Conservation (phyloP, 2,113 vertebrate species). For the Gorsachius goisagi region DNA sequence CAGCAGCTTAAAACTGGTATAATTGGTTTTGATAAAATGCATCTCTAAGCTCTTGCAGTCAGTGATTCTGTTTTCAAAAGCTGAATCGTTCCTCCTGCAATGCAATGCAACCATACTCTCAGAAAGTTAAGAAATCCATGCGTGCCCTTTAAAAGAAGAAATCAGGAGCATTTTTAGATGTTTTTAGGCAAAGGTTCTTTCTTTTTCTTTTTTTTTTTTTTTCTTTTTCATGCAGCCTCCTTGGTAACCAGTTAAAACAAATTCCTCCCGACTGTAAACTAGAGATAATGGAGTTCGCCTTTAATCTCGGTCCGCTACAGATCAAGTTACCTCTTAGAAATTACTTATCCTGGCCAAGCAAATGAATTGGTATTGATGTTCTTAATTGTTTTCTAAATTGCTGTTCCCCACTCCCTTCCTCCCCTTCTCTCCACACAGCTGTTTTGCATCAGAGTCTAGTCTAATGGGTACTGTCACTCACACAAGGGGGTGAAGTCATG, state of each 20-base stretch:
- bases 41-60: background rate
- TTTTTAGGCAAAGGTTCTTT: conserved; percentile 27
- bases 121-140: background rate
- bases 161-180: background rate
- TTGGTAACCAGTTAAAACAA: conserved; percentile 57
- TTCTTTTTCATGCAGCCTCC: background rate
- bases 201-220: background rate
- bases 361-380: conserved; percentile 81
- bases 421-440: conserved; percentile 69
- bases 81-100: background rate
- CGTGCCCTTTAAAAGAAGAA: background rate
- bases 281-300: conserved; percentile 64
- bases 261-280: conserved; percentile 58
- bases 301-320: conserved; percentile 60
- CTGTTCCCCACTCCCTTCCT: conserved; percentile 71
- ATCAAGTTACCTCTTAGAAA: conserved; percentile 77
- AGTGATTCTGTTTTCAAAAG: background rate
- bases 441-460: conserved; percentile 76
- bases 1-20: background rate
- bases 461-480: conserved; percentile 78
- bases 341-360: conserved; percentile 74
- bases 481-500: conserved; percentile 79
- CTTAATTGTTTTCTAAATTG: conserved; percentile 86
- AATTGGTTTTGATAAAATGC: background rate
- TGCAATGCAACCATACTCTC: background rate